phyloP scores from a whole-genome alignment of 1,140 invertebrate genomes.

The Eciton burchellii region DNA sequence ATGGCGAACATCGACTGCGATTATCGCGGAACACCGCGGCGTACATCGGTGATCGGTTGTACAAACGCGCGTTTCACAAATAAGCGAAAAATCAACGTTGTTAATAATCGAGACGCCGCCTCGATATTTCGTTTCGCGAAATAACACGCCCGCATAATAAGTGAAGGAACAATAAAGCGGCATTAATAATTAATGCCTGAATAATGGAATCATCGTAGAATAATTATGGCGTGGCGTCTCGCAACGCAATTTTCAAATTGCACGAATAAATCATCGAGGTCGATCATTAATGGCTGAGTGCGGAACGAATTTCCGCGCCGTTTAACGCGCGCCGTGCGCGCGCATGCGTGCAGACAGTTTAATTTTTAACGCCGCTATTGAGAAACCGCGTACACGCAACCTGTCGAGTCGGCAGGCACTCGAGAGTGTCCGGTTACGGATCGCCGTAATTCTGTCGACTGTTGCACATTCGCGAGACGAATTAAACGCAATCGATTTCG shows the following conservation, averaged over 20 bases:
- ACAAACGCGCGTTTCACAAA: background rate
- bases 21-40: too few species aligned
- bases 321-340: slow-evolving; percentile 27
- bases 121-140: slow-evolving; percentile 3
- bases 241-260: slow-evolving; percentile 4
- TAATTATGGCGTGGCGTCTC: slow-evolving; percentile 11
- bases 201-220: slow-evolving; percentile 21
- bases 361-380: too few species aligned
- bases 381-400: slow-evolving; percentile 4
- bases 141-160: slow-evolving; percentile 23
- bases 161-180: slow-evolving; percentile 29
- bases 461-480: slow-evolving; percentile 2
- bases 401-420: slow-evolving; percentile 16
- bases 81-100: slow-evolving; percentile 24
- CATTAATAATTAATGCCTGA: slow-evolving; percentile 40
- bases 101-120: slow-evolving; percentile 1
- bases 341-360: too few species aligned
- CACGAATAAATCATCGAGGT: slow-evolving; percentile 20
- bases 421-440: slow-evolving; percentile 35
- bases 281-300: slow-evolving; percentile 19
- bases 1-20: too few species aligned
- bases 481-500: slow-evolving; percentile 30
- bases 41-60: too few species aligned
- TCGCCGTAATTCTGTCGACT: background rate
- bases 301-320: slow-evolving; percentile 46